Evolutionary conservation across 1,140 invertebrate genomes (phyloP), one percentile per base, ranked within the genome.

Genomic region (Coenobita brevimanus): DNA sequence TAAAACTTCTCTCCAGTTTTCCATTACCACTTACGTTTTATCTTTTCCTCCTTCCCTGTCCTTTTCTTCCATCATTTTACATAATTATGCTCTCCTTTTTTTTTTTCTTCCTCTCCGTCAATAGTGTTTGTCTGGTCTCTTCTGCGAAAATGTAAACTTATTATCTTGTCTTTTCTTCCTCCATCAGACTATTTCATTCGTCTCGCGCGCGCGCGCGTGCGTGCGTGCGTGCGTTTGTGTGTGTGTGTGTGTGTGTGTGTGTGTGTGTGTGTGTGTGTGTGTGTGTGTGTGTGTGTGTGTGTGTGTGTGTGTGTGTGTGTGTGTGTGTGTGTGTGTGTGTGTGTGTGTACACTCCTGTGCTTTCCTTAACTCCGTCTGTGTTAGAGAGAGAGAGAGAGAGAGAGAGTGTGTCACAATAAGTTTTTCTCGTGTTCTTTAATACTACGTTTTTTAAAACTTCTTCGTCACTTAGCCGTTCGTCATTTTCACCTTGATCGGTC

Each of bases 241-340:
- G 81, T 93, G 97, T 91, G 96, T 97, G 96, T 95, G 96, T 97
- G 46, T 46, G 90, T 67, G 64, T 67, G 64, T 67, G 64, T 24
- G 24, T 8, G 10, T 33, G 21, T 3, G 38, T 15, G 8, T 8
- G 4, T 2, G 21, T 6, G 4, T 33, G 27, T 71, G 36, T 33
- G 4, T 71, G 3, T 33, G 6, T 33, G 4, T 33, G 27, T 67
- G 27, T 67, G 15, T 67, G 27, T 67, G 2, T 71, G 4, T 71
- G 6, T 71, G 36, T 71, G 27, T 71, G 36, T 71, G 27, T 71
- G 36, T 71, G 27, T 71, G 21, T 71, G 36, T 71, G 36, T 71
- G 36, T 71, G 36, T 71, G 36, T 71, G 36, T 71, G 36, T 71
- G 36, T 71, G 36, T 71, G 36, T 71, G 36, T 71, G 36, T 71